Evolutionary conservation across 2,888 invertebrate genomes (phyloP).

Genomic region (Drosophila peninsularis): DNA sequence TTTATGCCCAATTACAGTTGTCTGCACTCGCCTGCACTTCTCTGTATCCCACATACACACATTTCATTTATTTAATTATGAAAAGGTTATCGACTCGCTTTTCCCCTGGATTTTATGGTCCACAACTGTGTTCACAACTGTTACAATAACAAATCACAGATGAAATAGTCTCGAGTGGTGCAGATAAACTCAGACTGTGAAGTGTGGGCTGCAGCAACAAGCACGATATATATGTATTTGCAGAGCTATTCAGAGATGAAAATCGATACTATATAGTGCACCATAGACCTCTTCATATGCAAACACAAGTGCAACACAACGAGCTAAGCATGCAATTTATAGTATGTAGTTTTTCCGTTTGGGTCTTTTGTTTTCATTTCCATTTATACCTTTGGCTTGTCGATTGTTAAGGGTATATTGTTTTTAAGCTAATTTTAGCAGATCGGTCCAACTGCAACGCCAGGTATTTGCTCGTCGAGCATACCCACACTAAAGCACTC

Average conservation of each 20-base stretch:
- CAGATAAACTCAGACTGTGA: slow-evolving; percentile 46
- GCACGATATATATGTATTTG: slow-evolving; percentile 12
- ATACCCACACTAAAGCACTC: not conserved
- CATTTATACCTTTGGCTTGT: not conserved
- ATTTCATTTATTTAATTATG: slow-evolving; percentile 31
- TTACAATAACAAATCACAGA: slow-evolving; percentile 44
- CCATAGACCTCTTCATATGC: slow-evolving; percentile 6
- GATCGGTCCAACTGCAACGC: not conserved
- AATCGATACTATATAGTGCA: slow-evolving; percentile 29
- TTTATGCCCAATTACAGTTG: slow-evolving; percentile 5
- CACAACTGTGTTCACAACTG: slow-evolving; percentile 36
- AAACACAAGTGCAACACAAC: slow-evolving; percentile 47
- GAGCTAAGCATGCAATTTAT: slow-evolving; percentile 58
- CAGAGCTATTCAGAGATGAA: slow-evolving; percentile 27
- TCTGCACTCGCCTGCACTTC: not conserved
- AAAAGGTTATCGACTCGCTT: slow-evolving; percentile 46
- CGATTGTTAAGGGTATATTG: not conserved
- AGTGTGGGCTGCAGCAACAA: slow-evolving; percentile 47
- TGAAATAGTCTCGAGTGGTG: slow-evolving; percentile 57
- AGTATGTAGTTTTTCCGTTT: slow-evolving; percentile 36
- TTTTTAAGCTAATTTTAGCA: not conserved
- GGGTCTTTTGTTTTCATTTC: slow-evolving; percentile 15
- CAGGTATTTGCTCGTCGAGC: not conserved
- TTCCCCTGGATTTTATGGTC: slow-evolving; percentile 17
- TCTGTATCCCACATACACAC: not conserved